phyloP scores from a whole-genome alignment of 2,888 invertebrate genomes.

The Emesis furor region DNA sequence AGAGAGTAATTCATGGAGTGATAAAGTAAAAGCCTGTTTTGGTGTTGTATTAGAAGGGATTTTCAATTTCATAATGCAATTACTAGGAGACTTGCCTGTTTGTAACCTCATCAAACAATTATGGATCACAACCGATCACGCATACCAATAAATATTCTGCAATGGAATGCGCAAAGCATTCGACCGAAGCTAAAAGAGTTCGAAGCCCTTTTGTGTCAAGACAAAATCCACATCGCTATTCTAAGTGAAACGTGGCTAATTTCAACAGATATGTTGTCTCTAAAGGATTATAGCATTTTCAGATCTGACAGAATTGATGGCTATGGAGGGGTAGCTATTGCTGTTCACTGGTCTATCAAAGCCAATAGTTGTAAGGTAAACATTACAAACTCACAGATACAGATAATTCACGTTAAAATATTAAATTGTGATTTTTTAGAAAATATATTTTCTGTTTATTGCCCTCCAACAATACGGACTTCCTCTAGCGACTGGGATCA shows the following conservation, averaged over 20 bases:
- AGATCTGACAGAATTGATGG: neutral
- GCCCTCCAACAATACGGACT: slow-evolving; percentile 35
- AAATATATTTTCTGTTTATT: slow-evolving; percentile 51
- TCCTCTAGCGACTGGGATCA: slow-evolving; percentile 47
- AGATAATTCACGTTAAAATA: slow-evolving; percentile 27
- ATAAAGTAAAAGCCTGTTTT: too few relatives aligned
- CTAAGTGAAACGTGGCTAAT: slow-evolving; percentile 55
- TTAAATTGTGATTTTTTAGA: slow-evolving; percentile 51
- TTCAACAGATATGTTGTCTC: neutral
- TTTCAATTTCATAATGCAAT: too few relatives aligned
- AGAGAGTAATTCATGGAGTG: too few relatives aligned
- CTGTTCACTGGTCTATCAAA: neutral
- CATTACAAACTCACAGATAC: too few relatives aligned
- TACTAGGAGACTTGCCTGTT: too few relatives aligned
- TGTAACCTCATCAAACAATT: too few relatives aligned
- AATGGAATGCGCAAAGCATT: slow-evolving; percentile 16
- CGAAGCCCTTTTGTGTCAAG: slow-evolving; percentile 6
- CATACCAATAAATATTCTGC: neutral
- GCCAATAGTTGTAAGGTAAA: neutral
- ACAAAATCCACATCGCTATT: slow-evolving; percentile 49
- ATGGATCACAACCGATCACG: too few relatives aligned
- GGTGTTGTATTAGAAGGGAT: too few relatives aligned
- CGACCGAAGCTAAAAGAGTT: neutral
- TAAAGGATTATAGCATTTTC: neutral
- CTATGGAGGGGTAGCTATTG: neutral